Conservation (phyloP, 2,113 vertebrate genomes). For the Tetraodon nigroviridis region DNA sequence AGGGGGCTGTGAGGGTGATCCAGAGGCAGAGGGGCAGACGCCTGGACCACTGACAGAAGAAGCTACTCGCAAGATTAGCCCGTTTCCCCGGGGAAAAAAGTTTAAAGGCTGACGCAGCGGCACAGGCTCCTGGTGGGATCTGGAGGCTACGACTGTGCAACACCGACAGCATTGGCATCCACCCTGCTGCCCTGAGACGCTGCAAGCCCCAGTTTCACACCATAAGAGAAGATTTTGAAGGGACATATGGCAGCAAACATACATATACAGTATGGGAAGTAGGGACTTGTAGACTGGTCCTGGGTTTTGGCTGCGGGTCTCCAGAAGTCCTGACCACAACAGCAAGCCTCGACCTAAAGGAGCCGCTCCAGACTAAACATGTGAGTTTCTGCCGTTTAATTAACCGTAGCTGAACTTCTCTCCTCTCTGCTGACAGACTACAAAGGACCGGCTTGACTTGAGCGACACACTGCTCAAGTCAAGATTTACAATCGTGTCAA, state of each 20-base stretch:
- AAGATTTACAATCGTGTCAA: slow-evolving; percentile 65
- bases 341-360: too few relatives aligned
- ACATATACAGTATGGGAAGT: too few relatives aligned
- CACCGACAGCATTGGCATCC: slow-evolving; percentile 52
- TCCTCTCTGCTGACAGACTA: slow-evolving; percentile 52
- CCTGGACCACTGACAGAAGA: slow-evolving; percentile 46
- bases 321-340: too few relatives aligned
- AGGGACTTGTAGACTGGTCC: slow-evolving; percentile 12
- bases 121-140: slow-evolving; percentile 32
- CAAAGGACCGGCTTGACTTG: slow-evolving; percentile 52
- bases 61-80: slow-evolving; percentile 47
- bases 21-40: slow-evolving; percentile 33
- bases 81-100: slow-evolving; percentile 33
- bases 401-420: slow-evolving; percentile 54
- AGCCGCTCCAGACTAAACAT: too few relatives aligned
- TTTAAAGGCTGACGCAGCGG: slow-evolving; percentile 61
- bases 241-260: too few relatives aligned
- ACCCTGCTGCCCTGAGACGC: slow-evolving; percentile 55
- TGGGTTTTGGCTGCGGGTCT: slow-evolving; percentile 40
- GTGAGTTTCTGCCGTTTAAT: slow-evolving; percentile 40
- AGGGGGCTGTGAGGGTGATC: slow-evolving; percentile 10
- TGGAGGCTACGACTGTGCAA: slow-evolving; percentile 34
- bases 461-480: slow-evolving; percentile 59
- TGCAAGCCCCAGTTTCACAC: slow-evolving; percentile 42
- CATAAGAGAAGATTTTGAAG: neutral